Conservation (phyloP, 2,888 invertebrate species). For the Nymphalis polychloros region DNA sequence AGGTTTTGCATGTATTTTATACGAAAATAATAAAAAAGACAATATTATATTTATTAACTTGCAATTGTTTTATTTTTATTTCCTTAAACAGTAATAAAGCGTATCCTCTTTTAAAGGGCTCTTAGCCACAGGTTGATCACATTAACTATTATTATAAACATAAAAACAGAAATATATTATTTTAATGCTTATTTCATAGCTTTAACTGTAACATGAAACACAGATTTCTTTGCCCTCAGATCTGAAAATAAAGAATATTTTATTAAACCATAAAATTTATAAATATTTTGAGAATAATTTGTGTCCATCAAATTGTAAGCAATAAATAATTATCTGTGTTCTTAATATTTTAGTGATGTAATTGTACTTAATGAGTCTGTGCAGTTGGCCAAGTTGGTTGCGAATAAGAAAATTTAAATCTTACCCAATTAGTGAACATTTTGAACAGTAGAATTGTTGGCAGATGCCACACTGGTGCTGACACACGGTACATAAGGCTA, state of each 20-base stretch:
- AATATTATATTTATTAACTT: neutral
- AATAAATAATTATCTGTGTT: too few relatives aligned
- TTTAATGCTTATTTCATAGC: neutral
- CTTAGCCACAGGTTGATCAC: neutral
- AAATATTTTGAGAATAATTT: too few relatives aligned
- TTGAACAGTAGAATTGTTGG: constrained; percentile 51
- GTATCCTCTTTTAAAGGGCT: neutral
- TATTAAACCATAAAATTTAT: too few relatives aligned
- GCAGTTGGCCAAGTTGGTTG: too few relatives aligned
- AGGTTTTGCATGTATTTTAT: constrained; percentile 2
- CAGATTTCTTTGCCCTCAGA: constrained; percentile 63
- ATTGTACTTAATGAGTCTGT: too few relatives aligned
- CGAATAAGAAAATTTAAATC: neutral
- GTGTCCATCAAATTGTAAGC: too few relatives aligned
- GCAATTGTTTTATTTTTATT: constrained; percentile 2
- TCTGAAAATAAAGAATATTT: constrained; percentile 54
- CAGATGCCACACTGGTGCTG: constrained; percentile 55
- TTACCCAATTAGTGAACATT: constrained; percentile 62
- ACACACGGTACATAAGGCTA: constrained; percentile 54
- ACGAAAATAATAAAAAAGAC: neutral
- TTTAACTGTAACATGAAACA: constrained; percentile 63
- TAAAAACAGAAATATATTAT: neutral
- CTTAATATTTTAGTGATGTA: too few relatives aligned
- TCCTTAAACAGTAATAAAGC: constrained; percentile 3
- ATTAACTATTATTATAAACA: constrained; percentile 12